These are phyloP conservation scores for Rhinoraja longicauda DNA, from an alignment of 2,797 vertebrate species.

Conservation along the genomic window DNA sequence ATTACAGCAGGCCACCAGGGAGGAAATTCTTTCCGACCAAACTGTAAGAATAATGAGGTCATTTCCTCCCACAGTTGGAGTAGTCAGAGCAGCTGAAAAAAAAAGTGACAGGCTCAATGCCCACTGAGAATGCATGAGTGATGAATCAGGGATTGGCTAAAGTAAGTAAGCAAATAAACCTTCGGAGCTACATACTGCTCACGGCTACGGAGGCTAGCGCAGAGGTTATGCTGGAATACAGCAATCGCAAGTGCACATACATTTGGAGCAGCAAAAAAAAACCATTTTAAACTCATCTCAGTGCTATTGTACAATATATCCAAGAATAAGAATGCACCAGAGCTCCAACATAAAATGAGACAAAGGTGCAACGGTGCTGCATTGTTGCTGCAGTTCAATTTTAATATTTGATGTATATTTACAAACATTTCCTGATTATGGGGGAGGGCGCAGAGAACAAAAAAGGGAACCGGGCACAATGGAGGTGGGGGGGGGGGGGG, in stretches of 20 bases:
- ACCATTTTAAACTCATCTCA: background rate
- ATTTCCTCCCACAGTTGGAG: conserved; percentile 33
- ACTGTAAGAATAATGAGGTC: conserved; percentile 28
- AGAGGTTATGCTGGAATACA: background rate
- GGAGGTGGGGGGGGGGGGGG: too few species aligned
- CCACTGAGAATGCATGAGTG: conserved; percentile 23
- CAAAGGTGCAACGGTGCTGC: too few species aligned
- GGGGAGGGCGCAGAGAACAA: too few species aligned
- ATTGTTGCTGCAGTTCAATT: background rate
- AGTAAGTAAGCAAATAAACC: conserved; percentile 24
- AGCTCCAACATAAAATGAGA: background rate
- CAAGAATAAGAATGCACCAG: background rate
- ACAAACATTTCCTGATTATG: background rate
- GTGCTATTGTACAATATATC: background rate
- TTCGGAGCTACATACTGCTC: background rate
- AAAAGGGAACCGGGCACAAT: too few species aligned
- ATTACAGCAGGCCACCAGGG: conserved; percentile 23
- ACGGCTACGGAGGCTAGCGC: background rate
- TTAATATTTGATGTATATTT: background rate
- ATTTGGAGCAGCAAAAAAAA: background rate
- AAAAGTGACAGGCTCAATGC: conserved; percentile 7
- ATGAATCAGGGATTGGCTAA: conserved; percentile 23
- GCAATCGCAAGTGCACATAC: background rate
- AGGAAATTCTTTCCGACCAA: background rate
- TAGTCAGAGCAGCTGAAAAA: background rate